Percentiles rank a stretch among this genome's conserved stretches.
phyloP scores from a whole-genome alignment of 2,797 vertebrate genomes.

The Loriculus beryllinus region DNA sequence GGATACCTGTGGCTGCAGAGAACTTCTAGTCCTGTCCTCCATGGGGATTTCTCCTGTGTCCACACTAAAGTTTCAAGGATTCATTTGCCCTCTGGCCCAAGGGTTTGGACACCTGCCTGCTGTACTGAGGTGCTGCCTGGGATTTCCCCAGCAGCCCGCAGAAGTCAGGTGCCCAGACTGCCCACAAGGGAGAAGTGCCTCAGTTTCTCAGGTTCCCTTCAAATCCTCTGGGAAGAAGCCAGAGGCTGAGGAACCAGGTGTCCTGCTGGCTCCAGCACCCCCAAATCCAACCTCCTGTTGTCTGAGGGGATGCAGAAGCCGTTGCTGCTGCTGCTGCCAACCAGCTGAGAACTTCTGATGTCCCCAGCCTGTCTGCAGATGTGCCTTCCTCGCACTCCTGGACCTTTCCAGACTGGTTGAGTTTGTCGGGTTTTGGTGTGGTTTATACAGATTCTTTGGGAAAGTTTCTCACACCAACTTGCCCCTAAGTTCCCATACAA shows the following conservation, averaged over 20 bases:
- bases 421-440: slow-evolving; percentile 50
- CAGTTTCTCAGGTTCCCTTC: neutral
- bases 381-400: neutral
- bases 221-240: neutral
- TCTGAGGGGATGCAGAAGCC: slow-evolving; percentile 9
- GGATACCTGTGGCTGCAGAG: neutral
- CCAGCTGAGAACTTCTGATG: slow-evolving; percentile 23
- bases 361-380: slow-evolving; percentile 54
- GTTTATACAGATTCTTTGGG: slow-evolving; percentile 49
- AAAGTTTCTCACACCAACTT: slow-evolving; percentile 60
- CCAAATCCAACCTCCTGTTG: neutral
- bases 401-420: slow-evolving; percentile 48
- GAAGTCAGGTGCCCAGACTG: slow-evolving; percentile 36
- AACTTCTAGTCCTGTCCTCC: neutral
- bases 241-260: slow-evolving; percentile 29
- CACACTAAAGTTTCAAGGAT: neutral
- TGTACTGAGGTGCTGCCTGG: neutral
- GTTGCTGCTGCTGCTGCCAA: neutral
- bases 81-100: slow-evolving; percentile 23
- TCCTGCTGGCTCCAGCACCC: neutral
- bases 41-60: neutral
- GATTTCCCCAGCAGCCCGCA: slow-evolving; percentile 45
- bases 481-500: slow-evolving; percentile 15
- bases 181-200: neutral
- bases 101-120: slow-evolving; percentile 31